A percentile compares a stretch with the other conserved stretches of the same genome.
Conservation (phyloP, 2,888 invertebrate genomes). For the Drosophila cracens region DNA sequence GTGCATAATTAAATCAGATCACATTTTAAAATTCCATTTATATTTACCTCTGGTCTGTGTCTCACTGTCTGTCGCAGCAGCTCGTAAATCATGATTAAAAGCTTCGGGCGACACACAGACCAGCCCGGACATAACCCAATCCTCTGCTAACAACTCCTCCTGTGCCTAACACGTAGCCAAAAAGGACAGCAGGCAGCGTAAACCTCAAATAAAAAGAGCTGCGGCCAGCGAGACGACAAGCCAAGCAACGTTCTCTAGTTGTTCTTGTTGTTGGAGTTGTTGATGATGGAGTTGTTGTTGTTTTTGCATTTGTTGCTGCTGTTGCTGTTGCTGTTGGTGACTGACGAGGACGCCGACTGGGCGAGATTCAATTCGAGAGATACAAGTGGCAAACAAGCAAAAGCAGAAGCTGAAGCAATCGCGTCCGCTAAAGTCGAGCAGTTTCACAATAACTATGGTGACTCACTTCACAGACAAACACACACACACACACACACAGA, state of each 20-base stretch:
- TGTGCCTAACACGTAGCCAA: constrained; percentile 73
- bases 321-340: constrained; percentile 25
- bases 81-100: constrained; percentile 83
- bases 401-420: constrained; percentile 37
- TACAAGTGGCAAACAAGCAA: constrained; percentile 72
- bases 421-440: constrained; percentile 60
- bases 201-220: constrained; percentile 73
- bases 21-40: constrained; percentile 83
- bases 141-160: constrained; percentile 42
- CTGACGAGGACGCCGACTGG: constrained; percentile 70
- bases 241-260: constrained; percentile 22
- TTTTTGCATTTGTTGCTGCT: constrained; percentile 20
- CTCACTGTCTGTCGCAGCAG: constrained; percentile 45
- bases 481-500: constrained; percentile 9
- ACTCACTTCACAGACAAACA: constrained; percentile 62
- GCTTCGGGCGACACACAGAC: constrained; percentile 77
- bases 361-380: constrained; percentile 79
- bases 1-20: constrained; percentile 83
- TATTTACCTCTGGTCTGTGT: constrained; percentile 76
- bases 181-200: constrained; percentile 34
- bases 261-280: constrained; percentile 8
- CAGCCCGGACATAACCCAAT: constrained; percentile 41
- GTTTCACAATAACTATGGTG: constrained; percentile 62
- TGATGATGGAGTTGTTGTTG: constrained; percentile 13
- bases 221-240: constrained; percentile 69